Base-by-base conservation (phyloP, 1,140 invertebrate species). In the Drosophila sechellia region DNA sequence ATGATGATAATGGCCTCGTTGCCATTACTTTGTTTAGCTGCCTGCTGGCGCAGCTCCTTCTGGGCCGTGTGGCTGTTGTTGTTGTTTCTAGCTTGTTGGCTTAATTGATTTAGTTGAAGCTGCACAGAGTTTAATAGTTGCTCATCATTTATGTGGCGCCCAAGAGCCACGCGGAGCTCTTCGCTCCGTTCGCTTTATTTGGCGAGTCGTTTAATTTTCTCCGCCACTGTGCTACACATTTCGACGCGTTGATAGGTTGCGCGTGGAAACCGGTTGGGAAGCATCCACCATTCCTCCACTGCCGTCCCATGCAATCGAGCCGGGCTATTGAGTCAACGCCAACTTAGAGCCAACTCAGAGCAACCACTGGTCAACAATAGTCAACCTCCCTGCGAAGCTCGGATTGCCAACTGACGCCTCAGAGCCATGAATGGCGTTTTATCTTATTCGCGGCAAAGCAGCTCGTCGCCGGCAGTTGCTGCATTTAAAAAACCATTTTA, bases 91-190 rank as follows among this genome's bases (percentile, higher is more conserved):
- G 79, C 53, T 77, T 77, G 79, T 79, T 89, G 79, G 61, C 68
- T 79, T 87, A 87, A 87, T 87, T 87, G 84, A 89, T 87, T 87
- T 89, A 89, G 79, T 77, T 76, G 71, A 55, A 46, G 79, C 79
- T 77, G 65, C 79, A 78, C 72, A 79, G 56, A 69, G 83, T 76
- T 70, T 87, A 81, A 87, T 81, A 87, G 84, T 76, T 68, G 48
- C 74, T 48, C 81, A 79, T 87, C 75, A 81, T 81, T 87, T 81
- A 81, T 81, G 60, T 48, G 71, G 70, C 37, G 27, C 63, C 42
- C 27, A 40, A 40, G 17, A 39, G 25, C 43, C 55, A 27, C 45
- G 56, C 22, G 34, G 15, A 50, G 35, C 57, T 4, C 11, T 20
- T 39, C 37, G 45, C n/a, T 53, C 6, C 2, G 34, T 1, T n/a